Percentiles rank a stretch among this genome's conserved stretches.
Conservation (phyloP, 1,140 invertebrate species). For the Apolygus lucorum region DNA sequence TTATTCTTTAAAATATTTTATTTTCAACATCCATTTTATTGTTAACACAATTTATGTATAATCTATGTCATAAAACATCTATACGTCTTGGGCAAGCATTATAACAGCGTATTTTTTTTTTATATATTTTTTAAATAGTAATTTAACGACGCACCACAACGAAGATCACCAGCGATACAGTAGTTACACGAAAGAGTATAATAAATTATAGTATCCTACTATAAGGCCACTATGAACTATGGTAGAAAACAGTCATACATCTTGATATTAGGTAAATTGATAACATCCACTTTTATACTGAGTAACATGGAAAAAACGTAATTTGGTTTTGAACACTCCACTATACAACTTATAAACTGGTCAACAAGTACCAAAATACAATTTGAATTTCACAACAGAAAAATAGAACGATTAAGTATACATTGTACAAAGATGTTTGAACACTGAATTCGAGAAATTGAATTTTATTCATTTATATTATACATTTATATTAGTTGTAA, state of each 20-base stretch:
- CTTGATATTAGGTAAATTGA: neutral
- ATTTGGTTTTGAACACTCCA: neutral
- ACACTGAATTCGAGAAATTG: neutral
- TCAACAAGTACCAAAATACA: neutral
- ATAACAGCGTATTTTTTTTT: no score
- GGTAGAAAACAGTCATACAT: neutral
- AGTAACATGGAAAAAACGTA: neutral
- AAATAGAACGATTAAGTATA: neutral
- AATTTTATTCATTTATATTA: neutral
- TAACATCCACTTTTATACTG: neutral
- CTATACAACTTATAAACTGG: neutral
- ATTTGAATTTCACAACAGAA: neutral
- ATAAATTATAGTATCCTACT: no score
- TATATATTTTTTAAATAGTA: no score
- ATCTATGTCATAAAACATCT: no score
- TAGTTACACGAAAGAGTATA: no score
- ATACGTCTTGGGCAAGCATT: no score
- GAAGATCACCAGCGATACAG: no score
- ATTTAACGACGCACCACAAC: no score
- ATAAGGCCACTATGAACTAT: neutral
- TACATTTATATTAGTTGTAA: no score
- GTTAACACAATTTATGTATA: no score
- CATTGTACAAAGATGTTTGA: neutral
- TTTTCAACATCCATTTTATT: no score
- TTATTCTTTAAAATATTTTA: no score